Evolutionary conservation across 2,113 vertebrate species (phyloP), one percentile per base, ranked within the genome.

Genomic region (Hucho hucho): DNA sequence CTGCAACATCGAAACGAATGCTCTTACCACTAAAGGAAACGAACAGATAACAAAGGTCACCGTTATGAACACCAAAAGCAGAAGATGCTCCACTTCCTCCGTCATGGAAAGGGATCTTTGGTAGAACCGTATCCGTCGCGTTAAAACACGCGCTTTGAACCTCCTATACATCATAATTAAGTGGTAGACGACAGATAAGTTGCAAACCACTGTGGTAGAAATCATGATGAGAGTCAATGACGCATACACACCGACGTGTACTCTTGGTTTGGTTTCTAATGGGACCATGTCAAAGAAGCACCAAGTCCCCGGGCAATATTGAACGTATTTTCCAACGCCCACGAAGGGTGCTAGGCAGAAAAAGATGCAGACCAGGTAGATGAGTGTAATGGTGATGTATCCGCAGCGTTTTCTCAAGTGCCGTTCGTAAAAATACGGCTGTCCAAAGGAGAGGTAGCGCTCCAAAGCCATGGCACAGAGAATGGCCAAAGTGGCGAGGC

Each of bases 241-340:
- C 76, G 94, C 94, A 1, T 95, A 96, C 3, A 95, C 79, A 0
- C 89, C 86, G 16, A 93, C 89, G 87, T 93, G 95, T 18, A 86
- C 2, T 9, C 75, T 56, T 0, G 69, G 2, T 2, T 1, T 14
- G 0, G 3, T 12, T 0, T 63, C 20, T 0, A 0, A 3, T 4
- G 75, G 53, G 56, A 66, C 13, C 91, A 93, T 91, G 43, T 87
- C 75, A 74, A 96, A 86, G 88, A 96, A 96, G 88, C 95, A 96
- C 95, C 95, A 96, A 0, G 95, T 95, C 6, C 95, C 95, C 0
- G 95, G 96, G 72, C 89, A 92, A 72, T 96, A 94, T 83, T 95
- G 93, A 0, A 83, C 83, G 47, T 92, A 94, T 1, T 26, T 22
- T 0, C 93, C 88, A 0, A 90, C 86, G 26, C 80, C 86, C 76